Conservation (phyloP, 2,888 invertebrate species). For the Eugnorisma glareosa region DNA sequence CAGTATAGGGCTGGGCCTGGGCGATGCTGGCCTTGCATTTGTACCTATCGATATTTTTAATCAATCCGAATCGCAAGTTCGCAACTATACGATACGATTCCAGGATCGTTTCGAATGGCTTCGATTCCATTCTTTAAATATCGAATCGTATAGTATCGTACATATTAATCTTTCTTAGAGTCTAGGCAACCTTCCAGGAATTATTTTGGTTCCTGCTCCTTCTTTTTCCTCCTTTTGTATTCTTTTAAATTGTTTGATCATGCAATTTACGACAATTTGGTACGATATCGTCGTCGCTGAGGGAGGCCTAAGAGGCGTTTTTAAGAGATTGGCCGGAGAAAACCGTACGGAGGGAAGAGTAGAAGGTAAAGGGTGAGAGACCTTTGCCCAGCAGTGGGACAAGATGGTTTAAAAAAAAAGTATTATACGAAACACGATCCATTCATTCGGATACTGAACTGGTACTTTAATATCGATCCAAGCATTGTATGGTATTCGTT, state of each 20-base stretch:
- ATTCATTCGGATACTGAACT: neutral
- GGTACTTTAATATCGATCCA: neutral
- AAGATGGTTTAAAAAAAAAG: neutral
- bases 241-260: neutral
- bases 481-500: no score
- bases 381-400: neutral
- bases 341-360: neutral
- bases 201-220: neutral
- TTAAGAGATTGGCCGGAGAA: neutral
- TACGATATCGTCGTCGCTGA: neutral
- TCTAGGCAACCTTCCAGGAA: neutral
- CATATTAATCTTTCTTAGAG: neutral
- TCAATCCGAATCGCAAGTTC: neutral
- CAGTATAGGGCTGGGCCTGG: conserved; percentile 22
- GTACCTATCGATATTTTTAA: neutral
- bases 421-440: neutral
- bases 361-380: neutral
- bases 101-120: neutral
- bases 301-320: neutral
- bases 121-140: neutral
- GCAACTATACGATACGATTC: neutral
- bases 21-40: neutral
- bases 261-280: neutral
- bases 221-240: neutral
- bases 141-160: neutral